A percentile compares a stretch with the other conserved stretches of the same genome.
Conservation (phyloP, 2,113 vertebrate genomes). For the Pelodiscus sinensis region DNA sequence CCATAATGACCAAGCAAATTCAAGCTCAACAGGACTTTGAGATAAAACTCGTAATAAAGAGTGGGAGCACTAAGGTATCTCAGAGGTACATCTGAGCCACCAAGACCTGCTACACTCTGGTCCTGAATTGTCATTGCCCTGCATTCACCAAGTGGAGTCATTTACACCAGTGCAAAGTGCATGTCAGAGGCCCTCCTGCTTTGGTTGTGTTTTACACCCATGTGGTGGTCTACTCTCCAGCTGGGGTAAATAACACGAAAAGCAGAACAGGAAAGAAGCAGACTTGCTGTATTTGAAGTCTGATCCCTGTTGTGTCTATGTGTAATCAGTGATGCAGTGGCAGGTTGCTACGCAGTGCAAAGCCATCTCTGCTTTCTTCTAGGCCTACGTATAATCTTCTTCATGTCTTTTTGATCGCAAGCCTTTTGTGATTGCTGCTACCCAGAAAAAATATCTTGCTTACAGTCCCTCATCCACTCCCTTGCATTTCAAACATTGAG, state of each 20-base stretch:
- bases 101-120: not conserved
- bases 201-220: not conserved
- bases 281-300: not conserved
- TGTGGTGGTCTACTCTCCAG: not conserved
- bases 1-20: not conserved
- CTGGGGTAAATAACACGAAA: not conserved
- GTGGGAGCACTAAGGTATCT: not conserved
- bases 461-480: not conserved
- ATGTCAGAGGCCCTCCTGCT: not conserved
- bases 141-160: not conserved
- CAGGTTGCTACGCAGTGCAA: not conserved
- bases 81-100: not conserved
- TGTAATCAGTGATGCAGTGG: not conserved
- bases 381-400: fast-evolving
- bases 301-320: fast-evolving
- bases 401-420: not conserved
- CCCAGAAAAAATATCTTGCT: not conserved
- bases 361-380: not conserved
- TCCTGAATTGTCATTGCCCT: not conserved
- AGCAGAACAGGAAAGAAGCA: not conserved
- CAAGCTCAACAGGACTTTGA: not conserved
- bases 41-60: not conserved
- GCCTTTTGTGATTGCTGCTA: not conserved
- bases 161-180: not conserved
- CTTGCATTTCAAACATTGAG: not conserved